Conservation (phyloP, 23 tunicate species). For the Diplosoma virens region DNA sequence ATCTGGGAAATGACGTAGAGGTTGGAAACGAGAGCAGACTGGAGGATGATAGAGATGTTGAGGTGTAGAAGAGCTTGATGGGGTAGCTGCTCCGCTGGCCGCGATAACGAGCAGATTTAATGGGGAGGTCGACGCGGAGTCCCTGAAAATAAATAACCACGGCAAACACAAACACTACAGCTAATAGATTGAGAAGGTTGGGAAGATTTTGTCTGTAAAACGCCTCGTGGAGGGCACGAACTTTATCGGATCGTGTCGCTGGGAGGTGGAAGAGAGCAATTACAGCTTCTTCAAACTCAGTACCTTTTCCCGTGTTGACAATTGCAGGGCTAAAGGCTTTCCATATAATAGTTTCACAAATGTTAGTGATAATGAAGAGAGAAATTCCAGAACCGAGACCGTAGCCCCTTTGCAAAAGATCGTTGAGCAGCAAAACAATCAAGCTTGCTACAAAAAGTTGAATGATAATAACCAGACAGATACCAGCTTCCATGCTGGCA, state of each 20-base stretch:
- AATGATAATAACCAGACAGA: constrained; percentile 91
- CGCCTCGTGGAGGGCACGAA: constrained; percentile 93
- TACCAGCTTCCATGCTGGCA: constrained; percentile 97
- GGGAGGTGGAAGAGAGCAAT: constrained; percentile 94
- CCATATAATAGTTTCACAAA: constrained; percentile 99
- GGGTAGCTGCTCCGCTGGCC: constrained; percentile 99
- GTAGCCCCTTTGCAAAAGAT: constrained; percentile 94
- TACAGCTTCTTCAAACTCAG: constrained; percentile 99
- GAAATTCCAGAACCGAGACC: constrained; percentile 99
- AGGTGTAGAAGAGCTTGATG: constrained; percentile 98
- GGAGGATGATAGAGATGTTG: constrained; percentile 98
- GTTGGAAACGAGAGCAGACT: constrained; percentile 99
- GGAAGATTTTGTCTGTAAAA: constrained; percentile 99
- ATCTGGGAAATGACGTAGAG: constrained; percentile 98
- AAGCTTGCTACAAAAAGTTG: constrained; percentile 96
- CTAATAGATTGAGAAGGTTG: constrained; percentile 89
- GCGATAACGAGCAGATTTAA: constrained; percentile 98
- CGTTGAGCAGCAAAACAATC: constrained; percentile 94
- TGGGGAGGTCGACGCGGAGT: constrained; percentile 98
- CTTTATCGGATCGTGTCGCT: constrained; percentile 95
- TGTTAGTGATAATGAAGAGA: constrained; percentile 98
- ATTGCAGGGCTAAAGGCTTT: constrained; percentile 98
- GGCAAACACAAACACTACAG: constrained; percentile 87
- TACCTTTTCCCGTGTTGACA: constrained; percentile 98
- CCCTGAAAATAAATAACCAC: constrained; percentile 99